These are phyloP conservation scores for Zoroaster sp. DNA, from an alignment of 53 echinoderm and acorn worm genomes.

Conservation along the genomic window DNA sequence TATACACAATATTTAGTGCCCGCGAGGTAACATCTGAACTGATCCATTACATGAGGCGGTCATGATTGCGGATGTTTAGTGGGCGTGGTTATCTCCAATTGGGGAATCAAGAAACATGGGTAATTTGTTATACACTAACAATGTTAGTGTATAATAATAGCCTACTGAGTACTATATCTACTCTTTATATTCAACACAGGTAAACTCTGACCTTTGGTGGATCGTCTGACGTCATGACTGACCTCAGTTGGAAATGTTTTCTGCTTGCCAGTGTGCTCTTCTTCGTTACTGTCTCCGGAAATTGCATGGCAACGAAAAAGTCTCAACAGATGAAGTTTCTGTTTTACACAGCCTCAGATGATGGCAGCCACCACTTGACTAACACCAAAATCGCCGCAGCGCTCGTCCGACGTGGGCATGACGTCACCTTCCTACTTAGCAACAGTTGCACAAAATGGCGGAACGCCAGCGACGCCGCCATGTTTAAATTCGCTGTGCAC, in stretches of 20 bases:
- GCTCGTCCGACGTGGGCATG: constrained; percentile 8
- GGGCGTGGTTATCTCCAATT: too few species aligned
- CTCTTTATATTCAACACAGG: neutral
- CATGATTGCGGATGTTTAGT: too few species aligned
- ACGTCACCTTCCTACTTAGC: constrained; percentile 50
- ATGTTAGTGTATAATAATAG: too few species aligned
- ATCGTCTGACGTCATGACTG: neutral
- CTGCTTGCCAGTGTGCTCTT: neutral
- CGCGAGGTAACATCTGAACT: too few species aligned
- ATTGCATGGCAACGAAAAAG: neutral
- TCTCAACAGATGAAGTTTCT: constrained; percentile 4
- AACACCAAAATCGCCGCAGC: constrained; percentile 19
- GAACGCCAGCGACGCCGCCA: constrained; percentile 21
- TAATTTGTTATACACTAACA: too few species aligned
- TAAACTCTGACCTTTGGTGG: neutral
- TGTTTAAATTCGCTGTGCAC: constrained; percentile 18
- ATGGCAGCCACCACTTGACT: constrained; percentile 27
- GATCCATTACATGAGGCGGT: too few species aligned
- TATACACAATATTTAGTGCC: too few species aligned
- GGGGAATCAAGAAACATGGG: too few species aligned
- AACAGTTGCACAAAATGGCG: constrained; percentile 40
- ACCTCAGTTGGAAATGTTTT: neutral
- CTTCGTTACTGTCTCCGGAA: neutral
- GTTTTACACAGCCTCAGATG: constrained; percentile 25
- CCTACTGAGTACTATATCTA: too few species aligned